phyloP scores from a whole-genome alignment of 2,888 invertebrate species.

The Metacarcinus magister region DNA sequence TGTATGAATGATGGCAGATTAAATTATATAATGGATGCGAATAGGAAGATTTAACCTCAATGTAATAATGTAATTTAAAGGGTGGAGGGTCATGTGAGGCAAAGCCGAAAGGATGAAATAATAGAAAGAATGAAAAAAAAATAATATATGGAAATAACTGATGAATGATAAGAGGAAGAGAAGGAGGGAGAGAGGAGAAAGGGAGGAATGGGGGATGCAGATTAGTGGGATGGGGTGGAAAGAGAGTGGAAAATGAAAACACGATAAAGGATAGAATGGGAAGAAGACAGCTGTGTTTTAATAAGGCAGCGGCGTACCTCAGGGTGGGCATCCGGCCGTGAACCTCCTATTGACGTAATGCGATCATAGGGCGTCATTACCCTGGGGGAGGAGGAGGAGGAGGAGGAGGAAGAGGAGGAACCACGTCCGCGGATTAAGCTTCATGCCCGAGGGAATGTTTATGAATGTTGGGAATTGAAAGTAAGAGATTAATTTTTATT shows the following conservation, averaged over 20 bases:
- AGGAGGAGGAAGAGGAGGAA: neutral
- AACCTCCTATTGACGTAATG: neutral
- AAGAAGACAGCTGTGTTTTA: conserved; percentile 4
- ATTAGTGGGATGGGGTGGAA: neutral
- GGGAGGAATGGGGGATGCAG: neutral
- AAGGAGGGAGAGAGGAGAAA: neutral
- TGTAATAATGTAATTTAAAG: neutral
- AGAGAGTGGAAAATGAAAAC: conserved; percentile 35
- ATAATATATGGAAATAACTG: neutral
- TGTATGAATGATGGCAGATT: neutral
- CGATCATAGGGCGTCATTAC: neutral
- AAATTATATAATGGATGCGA: neutral
- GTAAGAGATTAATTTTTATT: neutral
- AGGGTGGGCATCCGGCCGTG: neutral
- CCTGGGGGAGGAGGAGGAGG: neutral
- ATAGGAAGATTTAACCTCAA: neutral
- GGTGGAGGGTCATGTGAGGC: neutral
- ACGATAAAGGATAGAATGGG: conserved; percentile 29
- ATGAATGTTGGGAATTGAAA: neutral
- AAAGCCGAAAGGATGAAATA: neutral
- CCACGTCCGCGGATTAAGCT: neutral
- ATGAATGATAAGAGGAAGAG: neutral
- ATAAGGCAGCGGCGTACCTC: conserved; percentile 32
- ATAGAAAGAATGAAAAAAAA: conserved; percentile 1
- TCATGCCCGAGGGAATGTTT: conserved; percentile 1